These are phyloP conservation scores for Trogon surrucura DNA, from an alignment of 2,113 vertebrate genomes.

Conservation along the genomic window DNA sequence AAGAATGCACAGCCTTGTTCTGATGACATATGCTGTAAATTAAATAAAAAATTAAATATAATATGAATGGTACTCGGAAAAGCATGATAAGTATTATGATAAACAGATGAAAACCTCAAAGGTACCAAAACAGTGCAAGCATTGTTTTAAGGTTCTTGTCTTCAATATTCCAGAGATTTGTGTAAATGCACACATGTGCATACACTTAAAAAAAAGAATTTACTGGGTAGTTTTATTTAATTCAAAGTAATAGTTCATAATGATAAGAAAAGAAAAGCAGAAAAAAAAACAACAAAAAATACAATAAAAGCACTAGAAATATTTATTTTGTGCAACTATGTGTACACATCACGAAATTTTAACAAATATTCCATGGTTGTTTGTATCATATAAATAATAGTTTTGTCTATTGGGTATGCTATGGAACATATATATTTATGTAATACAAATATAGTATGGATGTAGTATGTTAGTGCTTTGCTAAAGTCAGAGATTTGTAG, in stretches of 20 bases:
- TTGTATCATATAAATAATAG: not conserved
- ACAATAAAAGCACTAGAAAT: not conserved
- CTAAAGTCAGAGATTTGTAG: not conserved
- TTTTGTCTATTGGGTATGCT: not conserved
- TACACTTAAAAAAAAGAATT: not conserved
- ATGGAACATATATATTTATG: not conserved
- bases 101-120: not conserved
- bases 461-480: not conserved
- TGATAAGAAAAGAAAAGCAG: not conserved
- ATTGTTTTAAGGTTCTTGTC: not conserved
- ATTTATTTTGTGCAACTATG: not conserved
- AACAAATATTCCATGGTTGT: not conserved
- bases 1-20: not conserved
- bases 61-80: not conserved
- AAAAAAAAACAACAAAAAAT: not conserved
- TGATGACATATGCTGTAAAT: not conserved
- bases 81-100: not conserved
- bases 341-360: not conserved
- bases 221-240: not conserved
- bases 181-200: accelerated
- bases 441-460: not conserved
- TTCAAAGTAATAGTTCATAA: not conserved
- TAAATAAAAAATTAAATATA: not conserved
- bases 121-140: not conserved
- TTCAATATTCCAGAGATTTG: not conserved